Conservation (phyloP, 2,113 vertebrate genomes). For the Pycnonotus jocosus region DNA sequence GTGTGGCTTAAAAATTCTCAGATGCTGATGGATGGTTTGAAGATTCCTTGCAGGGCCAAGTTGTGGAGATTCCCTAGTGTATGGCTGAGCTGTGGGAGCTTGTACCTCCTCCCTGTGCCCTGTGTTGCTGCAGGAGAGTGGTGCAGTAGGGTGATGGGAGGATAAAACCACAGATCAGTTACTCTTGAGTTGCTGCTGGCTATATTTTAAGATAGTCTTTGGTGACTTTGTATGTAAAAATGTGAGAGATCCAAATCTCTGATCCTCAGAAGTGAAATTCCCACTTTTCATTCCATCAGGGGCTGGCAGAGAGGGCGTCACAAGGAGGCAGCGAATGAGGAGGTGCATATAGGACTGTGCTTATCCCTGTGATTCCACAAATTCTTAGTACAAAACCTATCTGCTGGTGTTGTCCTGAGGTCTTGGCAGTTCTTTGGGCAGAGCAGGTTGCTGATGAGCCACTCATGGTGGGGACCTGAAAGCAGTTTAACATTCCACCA, state of each 20-base stretch:
- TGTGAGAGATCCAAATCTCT: background rate
- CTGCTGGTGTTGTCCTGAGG: no score
- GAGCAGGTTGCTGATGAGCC: background rate
- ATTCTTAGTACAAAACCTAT: accelerated
- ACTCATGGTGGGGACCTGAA: background rate
- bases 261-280: background rate
- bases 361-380: background rate
- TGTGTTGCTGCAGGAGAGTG: accelerated
- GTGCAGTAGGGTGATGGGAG: background rate
- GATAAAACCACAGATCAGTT: background rate
- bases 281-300: background rate
- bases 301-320: accelerated
- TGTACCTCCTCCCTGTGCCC: accelerated
- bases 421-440: background rate
- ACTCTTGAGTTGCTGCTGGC: background rate
- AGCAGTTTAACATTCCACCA: background rate
- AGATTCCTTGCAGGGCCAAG: background rate
- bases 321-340: background rate
- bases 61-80: background rate
- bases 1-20: background rate
- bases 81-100: background rate
- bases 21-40: background rate
- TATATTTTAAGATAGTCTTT: background rate
- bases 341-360: background rate
- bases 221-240: background rate